phyloP scores from a whole-genome alignment of 2,888 invertebrate species.

The Anaspis maculata region DNA sequence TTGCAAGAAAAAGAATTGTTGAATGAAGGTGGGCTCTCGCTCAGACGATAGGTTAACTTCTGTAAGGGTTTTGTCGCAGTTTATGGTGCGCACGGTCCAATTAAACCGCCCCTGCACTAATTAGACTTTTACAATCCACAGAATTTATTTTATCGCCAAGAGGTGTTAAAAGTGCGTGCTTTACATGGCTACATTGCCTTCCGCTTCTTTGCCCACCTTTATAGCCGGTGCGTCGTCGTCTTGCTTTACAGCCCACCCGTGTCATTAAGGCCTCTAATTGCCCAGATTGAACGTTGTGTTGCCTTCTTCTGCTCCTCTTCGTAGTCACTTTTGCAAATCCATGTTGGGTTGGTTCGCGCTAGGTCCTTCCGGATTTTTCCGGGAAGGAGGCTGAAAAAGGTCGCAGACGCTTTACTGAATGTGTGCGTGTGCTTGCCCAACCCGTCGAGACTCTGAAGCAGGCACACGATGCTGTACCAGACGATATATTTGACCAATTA shows the following conservation, averaged over 20 bases:
- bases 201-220: conserved; percentile 13
- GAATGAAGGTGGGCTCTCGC: conserved; percentile 6
- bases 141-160: conserved; percentile 21
- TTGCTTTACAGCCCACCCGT: too few relatives aligned
- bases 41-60: conserved; percentile 8
- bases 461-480: too few relatives aligned
- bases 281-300: conserved; percentile 10
- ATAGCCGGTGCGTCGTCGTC: conserved; percentile 7
- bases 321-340: too few relatives aligned
- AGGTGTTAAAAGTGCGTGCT: conserved; percentile 23
- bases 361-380: too few relatives aligned
- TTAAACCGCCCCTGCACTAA: conserved; percentile 17
- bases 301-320: too few relatives aligned
- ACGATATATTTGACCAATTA: conserved; percentile 41
- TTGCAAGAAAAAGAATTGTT: not conserved
- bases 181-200: conserved; percentile 16
- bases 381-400: conserved; percentile 3
- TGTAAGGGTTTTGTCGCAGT: conserved; percentile 11
- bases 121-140: conserved; percentile 23
- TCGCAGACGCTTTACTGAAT: conserved; percentile 28
- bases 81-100: conserved; percentile 14
- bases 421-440: too few relatives aligned
- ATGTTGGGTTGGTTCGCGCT: too few relatives aligned
- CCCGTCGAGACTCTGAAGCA: too few relatives aligned
- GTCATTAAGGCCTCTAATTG: conserved; percentile 12